These are phyloP conservation scores for Aramus guarauna DNA, from an alignment of 2,113 vertebrate species.

Conservation along the genomic window DNA sequence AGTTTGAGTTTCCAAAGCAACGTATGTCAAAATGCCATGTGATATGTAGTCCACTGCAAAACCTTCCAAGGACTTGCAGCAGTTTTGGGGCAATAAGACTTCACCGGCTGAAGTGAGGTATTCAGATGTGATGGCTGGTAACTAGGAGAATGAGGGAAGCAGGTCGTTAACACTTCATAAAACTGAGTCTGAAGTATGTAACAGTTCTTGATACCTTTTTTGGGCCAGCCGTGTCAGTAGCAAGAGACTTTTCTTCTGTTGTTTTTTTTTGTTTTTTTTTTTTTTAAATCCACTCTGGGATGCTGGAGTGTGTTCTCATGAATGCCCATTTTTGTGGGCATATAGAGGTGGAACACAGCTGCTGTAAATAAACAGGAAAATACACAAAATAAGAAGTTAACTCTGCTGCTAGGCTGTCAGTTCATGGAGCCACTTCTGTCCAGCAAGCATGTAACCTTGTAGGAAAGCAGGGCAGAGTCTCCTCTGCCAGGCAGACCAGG, in stretches of 20 bases:
- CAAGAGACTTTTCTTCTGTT: neutral
- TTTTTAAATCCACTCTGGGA: no score
- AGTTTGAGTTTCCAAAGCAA: neutral
- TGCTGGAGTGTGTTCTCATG: neutral
- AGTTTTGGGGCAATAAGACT: neutral
- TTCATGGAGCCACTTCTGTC: neutral
- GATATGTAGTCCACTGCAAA: neutral
- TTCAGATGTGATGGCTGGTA: neutral
- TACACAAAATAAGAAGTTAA: neutral
- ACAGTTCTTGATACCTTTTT: neutral
- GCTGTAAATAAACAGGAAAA: neutral
- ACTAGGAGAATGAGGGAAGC: neutral
- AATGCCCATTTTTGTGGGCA: neutral
- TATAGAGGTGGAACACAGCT: neutral
- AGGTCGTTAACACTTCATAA: neutral
- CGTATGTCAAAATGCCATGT: neutral
- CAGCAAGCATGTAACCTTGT: neutral
- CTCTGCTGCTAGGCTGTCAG: neutral
- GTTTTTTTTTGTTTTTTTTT: neutral
- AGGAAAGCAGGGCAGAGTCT: neutral
- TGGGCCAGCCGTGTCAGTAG: neutral
- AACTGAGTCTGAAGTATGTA: neutral
- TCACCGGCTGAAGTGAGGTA: neutral
- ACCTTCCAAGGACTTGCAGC: fast-evolving
- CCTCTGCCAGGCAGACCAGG: neutral